Base-by-base conservation (phyloP, 2,888 invertebrate genomes). In the Xylocampa areola region DNA sequence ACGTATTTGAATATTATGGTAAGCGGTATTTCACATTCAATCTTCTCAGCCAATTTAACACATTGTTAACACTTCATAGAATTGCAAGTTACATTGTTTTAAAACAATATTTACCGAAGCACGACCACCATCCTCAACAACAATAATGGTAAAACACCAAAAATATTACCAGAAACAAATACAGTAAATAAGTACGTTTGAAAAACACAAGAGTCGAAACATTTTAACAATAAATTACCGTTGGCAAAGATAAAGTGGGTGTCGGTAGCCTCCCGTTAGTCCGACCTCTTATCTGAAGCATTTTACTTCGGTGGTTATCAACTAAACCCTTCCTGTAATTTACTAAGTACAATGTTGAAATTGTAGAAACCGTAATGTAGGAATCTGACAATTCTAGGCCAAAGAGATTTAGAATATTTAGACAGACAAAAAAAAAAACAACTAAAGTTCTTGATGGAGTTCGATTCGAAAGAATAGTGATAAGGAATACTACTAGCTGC, bases 281-380 rank as follows among this genome's bases (percentile, higher is more conserved):
- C 58, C 47, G 55, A 54, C 59, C 43, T 68, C 72, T 83, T 85
- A 86, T 85, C 86, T 82, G 32, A 79, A 79, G 78, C 75, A 74
- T 78, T 84, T 81, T 71, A 78, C 74, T 76, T 75, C 69, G 60
- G 17, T 13, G 19, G 37, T 63, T 68, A 73, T 68, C 62, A 49
- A 58, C 71, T 54, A 63, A 74, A 74, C 62, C 67, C 45, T 66
- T 54, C 60, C 35, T 50, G 64, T 66, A 57, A 63, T 66, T 63
- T 65, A 68, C 62, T 16, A 54, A 58, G 37, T 33, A 57, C 11
- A 40, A 19, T 40, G 40, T 25, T 27, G 55, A 54, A 62, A 51
- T 49, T 21, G 52, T 47, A 30, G 40, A 51, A 49, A 32, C 23
- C 17, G 33, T 23, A 30, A 40, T 35, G 2, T 19, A 16, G 19